A percentile compares a stretch with the other conserved stretches of the same genome.
Evolutionary conservation across 1,140 invertebrate genomes (phyloP).

Genomic region (Acromyrmex echinatior): DNA sequence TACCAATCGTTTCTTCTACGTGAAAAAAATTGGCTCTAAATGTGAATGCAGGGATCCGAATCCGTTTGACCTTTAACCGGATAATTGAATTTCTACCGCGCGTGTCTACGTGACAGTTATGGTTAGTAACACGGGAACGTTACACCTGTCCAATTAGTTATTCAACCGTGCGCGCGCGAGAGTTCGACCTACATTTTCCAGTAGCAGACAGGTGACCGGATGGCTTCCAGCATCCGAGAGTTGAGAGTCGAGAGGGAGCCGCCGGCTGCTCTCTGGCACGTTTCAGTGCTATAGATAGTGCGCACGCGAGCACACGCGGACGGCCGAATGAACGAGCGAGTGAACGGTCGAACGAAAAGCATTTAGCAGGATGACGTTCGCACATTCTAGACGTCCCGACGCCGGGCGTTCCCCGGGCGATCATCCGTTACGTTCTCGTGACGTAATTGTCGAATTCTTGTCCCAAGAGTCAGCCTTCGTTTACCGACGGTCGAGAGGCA

Average conservation of each 20-base stretch:
- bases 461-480: constrained; percentile 66
- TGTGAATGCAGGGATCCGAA: neutral
- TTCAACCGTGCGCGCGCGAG: constrained; percentile 56
- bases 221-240: constrained; percentile 71
- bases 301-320: constrained; percentile 60
- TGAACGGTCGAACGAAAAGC: constrained; percentile 77
- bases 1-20: neutral
- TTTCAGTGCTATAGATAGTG: constrained; percentile 76
- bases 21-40: neutral
- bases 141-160: constrained; percentile 77
- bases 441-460: constrained; percentile 87
- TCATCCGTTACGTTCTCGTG: constrained; percentile 85
- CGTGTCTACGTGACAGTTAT: constrained; percentile 49
- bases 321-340: constrained; percentile 51
- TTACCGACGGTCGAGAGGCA: constrained; percentile 40
- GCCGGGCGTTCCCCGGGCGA: constrained; percentile 75
- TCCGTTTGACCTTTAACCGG: constrained; percentile 10
- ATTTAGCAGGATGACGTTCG: constrained; percentile 85
- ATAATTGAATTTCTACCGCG: constrained; percentile 48
- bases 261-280: constrained; percentile 67
- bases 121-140: constrained; percentile 51
- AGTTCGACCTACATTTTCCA: constrained; percentile 78
- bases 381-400: constrained; percentile 83
- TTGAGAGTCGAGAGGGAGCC: constrained; percentile 52
- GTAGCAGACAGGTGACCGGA: constrained; percentile 74